These are phyloP conservation scores for Cotesia vestalis DNA, from an alignment of 1,140 invertebrate species.

Conservation along the genomic window DNA sequence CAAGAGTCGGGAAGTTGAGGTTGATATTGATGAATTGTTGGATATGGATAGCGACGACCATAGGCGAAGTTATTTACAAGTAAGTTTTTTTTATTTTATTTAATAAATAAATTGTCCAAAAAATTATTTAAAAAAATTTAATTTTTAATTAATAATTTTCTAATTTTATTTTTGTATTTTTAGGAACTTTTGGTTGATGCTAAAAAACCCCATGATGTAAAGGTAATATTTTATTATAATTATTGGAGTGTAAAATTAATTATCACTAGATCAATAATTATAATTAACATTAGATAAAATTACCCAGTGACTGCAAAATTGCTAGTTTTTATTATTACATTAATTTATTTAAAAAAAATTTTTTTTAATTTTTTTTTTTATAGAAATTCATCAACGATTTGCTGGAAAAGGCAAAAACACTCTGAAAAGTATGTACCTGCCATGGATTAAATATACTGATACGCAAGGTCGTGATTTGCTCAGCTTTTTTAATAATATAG, in stretches of 20 bases:
- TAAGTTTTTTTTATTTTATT: constrained; percentile 59
- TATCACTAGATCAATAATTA: not conserved
- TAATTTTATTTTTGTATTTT: constrained; percentile 47
- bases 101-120: not conserved
- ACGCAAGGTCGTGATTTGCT: constrained; percentile 48
- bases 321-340: too few relatives aligned
- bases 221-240: constrained; percentile 69
- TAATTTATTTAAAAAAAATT: too few relatives aligned
- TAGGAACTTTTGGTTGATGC: constrained; percentile 81
- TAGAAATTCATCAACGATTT: constrained; percentile 92
- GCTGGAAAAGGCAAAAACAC: constrained; percentile 87
- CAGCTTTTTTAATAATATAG: constrained; percentile 36
- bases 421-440: constrained; percentile 66
- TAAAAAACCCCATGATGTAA: constrained; percentile 85
- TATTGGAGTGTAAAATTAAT: constrained; percentile 22
- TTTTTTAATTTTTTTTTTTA: constrained; percentile 55
- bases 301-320: too few relatives aligned
- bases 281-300: too few relatives aligned
- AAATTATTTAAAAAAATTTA: too few relatives aligned
- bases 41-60: constrained; percentile 90
- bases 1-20: constrained; percentile 82
- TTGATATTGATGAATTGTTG: constrained; percentile 91
- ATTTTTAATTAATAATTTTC: too few relatives aligned
- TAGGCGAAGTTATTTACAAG: constrained; percentile 83
- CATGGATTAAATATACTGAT: constrained; percentile 36